Base-by-base conservation (phyloP, 1,140 invertebrate genomes). In the Leptinotarsa texana region DNA sequence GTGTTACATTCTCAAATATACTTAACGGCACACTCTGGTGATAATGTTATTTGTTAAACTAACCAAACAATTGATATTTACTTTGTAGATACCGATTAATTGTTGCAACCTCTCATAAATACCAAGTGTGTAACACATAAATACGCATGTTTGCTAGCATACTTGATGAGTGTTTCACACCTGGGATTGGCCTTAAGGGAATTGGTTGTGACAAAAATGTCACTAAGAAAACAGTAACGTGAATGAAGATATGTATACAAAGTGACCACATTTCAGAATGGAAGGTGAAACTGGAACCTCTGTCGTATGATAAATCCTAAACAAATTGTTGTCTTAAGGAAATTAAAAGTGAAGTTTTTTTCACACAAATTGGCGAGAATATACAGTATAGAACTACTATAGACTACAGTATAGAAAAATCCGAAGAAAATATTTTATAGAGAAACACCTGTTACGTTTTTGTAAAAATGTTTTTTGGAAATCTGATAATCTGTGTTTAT, bases 81-180 rank as follows among this genome's bases (percentile, higher is more conserved):
- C 51, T 57, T 57, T 57, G 51, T 57, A 18, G n/a, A 57, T 57
- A 18, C 51, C 51, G 51, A 18, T 17, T 57, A 18, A n/a, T 57
- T 42, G 33, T 17, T 57, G 51, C 51, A 57, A 57, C 51, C n/a
- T 15, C 51, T 57, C 51, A 57, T 57, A 57, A 57, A 57, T 18
- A 57, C n/a, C 51, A 18, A 57, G n/a, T 57, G 51, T n/a, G 51
- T 57, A n/a, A 18, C n/a, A 57, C n/a, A 57, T 57, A 17, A 57
- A 15, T 57, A 57, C 15, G 51, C 15, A 57, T 57, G 51, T 18
- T 57, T 57, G n/a, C 51, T 18, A 18, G 51, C 51, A 57, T 57
- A 57, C 51, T 57, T 57, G 51, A 57, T 57, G n/a, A 18, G 51
- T 57, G n/a, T 57, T 57, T 57, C 51, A 57, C 51, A 57, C 51